Base-by-base conservation (phyloP, 2,113 vertebrate species). In the Sander vitreus region DNA sequence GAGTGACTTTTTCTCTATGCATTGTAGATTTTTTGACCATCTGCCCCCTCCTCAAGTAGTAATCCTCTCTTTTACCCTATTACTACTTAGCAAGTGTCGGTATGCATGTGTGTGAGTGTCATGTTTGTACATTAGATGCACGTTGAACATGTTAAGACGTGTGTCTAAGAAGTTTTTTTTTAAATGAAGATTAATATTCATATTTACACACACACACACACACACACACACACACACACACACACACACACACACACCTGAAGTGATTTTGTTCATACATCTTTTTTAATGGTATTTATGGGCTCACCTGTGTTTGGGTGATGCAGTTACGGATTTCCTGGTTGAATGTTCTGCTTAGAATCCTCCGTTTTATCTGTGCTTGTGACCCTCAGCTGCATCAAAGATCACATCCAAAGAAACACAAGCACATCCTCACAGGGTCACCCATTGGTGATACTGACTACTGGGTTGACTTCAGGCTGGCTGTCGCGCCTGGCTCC, bases 401-500 rank as follows among this genome's bases (percentile, higher is more conserved):
- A 51, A 68, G 51, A 66, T 60, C 16, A 68, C n/a, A 68, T 60
- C 13, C 79, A 75, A 27, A 71, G 27, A 78, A 45, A 80, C 70
- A 82, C 51, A 68, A 59, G 67, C 48, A 15, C 47, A 4, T 76
- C 78, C 63, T 73, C 51, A 58, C 48, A 67, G 72, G 63, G 71
- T 65, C 68, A 66, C 66, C 47, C 76, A 11, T 13, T 76, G 27
- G n/a, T 76, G 53, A 82, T 39, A 12, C 75, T 76, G 73, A 76
- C 67, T n/a, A 59, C 60, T 81, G 67, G 73, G 81, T 80, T 73
- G 76, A 87, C 76, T 76, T 89, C 55, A 82, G 79, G 73, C 87
- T 79, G 70, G 76, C 74, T 10, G 18, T 76, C 63, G 90, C 87
- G 83, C 93, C 92, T 90, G 92, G 88, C 91, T 93, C 92, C 77